Evolutionary conservation across 2,797 vertebrate genomes (phyloP).

Genomic region (Xerus rutilus): DNA sequence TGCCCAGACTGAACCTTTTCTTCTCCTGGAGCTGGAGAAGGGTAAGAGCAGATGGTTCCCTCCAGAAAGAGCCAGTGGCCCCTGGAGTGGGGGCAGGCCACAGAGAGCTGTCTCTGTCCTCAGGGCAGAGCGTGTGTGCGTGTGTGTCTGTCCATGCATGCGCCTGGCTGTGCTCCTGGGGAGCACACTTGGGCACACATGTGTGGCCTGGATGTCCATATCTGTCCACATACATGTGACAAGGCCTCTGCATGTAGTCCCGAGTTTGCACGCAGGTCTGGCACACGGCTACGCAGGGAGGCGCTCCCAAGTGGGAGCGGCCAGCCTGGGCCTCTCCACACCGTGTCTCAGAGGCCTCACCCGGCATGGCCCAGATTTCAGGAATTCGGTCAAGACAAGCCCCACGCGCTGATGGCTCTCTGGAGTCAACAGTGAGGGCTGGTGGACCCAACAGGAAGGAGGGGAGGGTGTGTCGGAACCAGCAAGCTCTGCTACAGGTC

Average conservation of each 20-base stretch:
- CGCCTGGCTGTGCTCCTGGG: background rate
- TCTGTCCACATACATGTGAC: background rate
- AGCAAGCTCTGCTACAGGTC: background rate
- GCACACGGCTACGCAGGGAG: fast-evolving
- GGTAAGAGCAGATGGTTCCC: background rate
- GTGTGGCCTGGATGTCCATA: background rate
- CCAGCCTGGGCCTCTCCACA: fast-evolving
- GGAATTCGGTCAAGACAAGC: background rate
- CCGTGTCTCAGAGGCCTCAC: too few relatives aligned
- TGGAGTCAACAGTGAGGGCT: background rate
- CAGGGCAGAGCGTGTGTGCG: fast-evolving
- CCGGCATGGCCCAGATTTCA: background rate
- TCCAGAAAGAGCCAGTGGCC: too few relatives aligned
- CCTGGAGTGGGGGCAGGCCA: background rate
- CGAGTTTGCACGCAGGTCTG: background rate
- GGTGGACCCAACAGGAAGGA: background rate
- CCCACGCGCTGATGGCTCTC: fast-evolving
- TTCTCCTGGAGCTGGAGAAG: background rate
- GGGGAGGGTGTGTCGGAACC: background rate
- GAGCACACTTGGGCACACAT: too few relatives aligned
- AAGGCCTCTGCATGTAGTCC: background rate
- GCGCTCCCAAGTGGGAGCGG: fast-evolving
- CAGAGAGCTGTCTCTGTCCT: too few relatives aligned
- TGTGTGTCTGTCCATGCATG: fast-evolving
- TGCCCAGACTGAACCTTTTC: background rate